phyloP scores from a whole-genome alignment of 2,113 vertebrate species.

The Eulemur rufifrons region DNA sequence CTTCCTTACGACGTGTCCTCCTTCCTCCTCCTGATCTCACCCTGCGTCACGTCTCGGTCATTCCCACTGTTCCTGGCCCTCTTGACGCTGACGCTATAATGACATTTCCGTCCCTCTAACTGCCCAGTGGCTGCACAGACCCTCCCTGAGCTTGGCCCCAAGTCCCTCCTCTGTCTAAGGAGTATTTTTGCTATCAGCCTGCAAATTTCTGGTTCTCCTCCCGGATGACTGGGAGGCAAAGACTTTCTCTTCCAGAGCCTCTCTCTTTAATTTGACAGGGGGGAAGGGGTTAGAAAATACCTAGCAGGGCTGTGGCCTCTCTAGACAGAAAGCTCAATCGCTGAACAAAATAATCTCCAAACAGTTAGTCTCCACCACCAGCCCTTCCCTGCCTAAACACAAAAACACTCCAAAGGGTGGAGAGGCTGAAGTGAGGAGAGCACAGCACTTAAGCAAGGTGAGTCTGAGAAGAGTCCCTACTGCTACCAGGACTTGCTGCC shows the following conservation, averaged over 20 bases:
- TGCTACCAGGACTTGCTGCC: background rate
- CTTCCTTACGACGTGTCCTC: background rate
- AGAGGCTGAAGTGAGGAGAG: background rate
- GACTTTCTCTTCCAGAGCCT: background rate
- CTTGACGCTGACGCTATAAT: background rate
- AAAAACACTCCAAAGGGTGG: no score
- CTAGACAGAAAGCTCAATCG: background rate
- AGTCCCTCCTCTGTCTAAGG: no score
- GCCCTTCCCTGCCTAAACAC: background rate
- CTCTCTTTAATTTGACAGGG: background rate
- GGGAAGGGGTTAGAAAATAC: background rate
- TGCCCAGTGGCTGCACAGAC: background rate
- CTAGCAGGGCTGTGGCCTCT: background rate
- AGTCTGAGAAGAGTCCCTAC: no score
- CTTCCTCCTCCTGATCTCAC: background rate
- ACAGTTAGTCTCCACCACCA: background rate
- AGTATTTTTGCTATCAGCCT: background rate
- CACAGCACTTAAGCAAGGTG: background rate
- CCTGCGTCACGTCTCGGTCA: rapidly evolving
- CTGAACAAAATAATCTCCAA: background rate
- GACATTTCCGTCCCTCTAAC: background rate
- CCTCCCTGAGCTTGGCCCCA: background rate
- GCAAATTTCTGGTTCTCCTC: background rate
- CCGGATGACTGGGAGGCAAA: background rate
- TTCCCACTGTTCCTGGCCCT: background rate